Conservation (phyloP, 2,797 vertebrate genomes). For the Naso thynnoides region DNA sequence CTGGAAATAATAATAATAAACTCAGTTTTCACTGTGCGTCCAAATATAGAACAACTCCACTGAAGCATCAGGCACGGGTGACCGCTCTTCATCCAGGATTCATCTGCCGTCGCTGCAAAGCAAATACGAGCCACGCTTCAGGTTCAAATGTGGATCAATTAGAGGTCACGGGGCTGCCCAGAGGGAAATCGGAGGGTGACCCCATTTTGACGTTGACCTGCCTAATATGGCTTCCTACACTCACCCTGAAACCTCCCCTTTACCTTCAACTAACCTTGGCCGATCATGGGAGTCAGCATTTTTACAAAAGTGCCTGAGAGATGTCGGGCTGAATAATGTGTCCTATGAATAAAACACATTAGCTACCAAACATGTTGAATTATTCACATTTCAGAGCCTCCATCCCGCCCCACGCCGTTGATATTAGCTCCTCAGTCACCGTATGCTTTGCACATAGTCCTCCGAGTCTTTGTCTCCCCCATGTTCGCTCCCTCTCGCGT, state of each 20-base stretch:
- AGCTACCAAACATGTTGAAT: constrained; percentile 88
- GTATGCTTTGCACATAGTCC: constrained; percentile 66
- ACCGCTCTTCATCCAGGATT: constrained; percentile 23
- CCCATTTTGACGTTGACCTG: constrained; percentile 64
- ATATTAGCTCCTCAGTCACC: constrained; percentile 80
- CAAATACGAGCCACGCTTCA: constrained; percentile 25
- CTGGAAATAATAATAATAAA: constrained; percentile 52
- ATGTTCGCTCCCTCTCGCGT: constrained; percentile 34
- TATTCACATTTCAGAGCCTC: constrained; percentile 85
- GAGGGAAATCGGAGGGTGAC: constrained; percentile 17
- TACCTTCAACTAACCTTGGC: constrained; percentile 70
- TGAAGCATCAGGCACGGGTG: constrained; percentile 35
- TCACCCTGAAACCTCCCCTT: constrained; percentile 14
- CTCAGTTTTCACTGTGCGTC: constrained; percentile 42
- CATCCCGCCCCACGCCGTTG: constrained; percentile 58
- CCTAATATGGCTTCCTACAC: constrained; percentile 32
- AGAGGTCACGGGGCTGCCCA: constrained; percentile 22
- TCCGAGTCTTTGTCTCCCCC: constrained; percentile 64
- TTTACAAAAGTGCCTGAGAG: constrained; percentile 78
- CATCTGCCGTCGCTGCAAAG: background rate
- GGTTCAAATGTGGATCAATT: constrained; percentile 54
- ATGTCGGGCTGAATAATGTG: constrained; percentile 84
- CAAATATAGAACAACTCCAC: constrained; percentile 39
- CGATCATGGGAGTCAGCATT: constrained; percentile 77
- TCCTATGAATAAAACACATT: constrained; percentile 89